Evolutionary conservation across 2,888 invertebrate species (phyloP).

Genomic region (Alloplasta piceator): DNA sequence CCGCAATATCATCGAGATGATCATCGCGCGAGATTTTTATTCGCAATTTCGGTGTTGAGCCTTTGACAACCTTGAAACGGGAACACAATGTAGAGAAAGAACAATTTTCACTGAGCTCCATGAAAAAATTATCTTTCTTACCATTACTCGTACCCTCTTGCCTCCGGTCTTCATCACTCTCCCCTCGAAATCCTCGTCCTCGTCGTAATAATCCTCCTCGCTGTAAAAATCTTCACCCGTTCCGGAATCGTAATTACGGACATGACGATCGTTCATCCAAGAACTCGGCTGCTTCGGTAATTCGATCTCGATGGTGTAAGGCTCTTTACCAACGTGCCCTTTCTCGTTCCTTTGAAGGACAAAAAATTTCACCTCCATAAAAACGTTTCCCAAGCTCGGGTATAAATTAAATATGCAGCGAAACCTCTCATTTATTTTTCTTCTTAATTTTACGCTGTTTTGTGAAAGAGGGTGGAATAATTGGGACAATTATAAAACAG

Average conservation of each 20-base stretch:
- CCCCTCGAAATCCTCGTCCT: constrained; percentile 61
- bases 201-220: constrained; percentile 69
- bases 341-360: constrained; percentile 59
- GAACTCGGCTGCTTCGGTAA: constrained; percentile 68
- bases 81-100: too few species aligned
- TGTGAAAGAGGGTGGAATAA: too few species aligned
- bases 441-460: too few species aligned
- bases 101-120: neutral
- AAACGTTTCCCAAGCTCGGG: too few species aligned
- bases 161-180: constrained; percentile 64
- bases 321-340: constrained; percentile 62
- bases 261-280: constrained; percentile 49
- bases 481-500: too few species aligned
- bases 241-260: constrained; percentile 62
- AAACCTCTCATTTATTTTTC: too few species aligned
- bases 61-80: constrained; percentile 67
- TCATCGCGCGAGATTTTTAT: constrained; percentile 73
- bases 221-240: constrained; percentile 45
- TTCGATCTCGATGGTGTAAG: constrained; percentile 76
- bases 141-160: constrained; percentile 71
- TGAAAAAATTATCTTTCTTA: constrained; percentile 51
- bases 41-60: constrained; percentile 67
- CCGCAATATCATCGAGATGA: constrained; percentile 40
- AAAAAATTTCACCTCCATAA: too few species aligned
- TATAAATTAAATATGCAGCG: too few species aligned